A percentile compares a stretch with the other conserved stretches of the same genome.
Conservation (phyloP, 2,797 vertebrate species). For the Molossus molossus region DNA sequence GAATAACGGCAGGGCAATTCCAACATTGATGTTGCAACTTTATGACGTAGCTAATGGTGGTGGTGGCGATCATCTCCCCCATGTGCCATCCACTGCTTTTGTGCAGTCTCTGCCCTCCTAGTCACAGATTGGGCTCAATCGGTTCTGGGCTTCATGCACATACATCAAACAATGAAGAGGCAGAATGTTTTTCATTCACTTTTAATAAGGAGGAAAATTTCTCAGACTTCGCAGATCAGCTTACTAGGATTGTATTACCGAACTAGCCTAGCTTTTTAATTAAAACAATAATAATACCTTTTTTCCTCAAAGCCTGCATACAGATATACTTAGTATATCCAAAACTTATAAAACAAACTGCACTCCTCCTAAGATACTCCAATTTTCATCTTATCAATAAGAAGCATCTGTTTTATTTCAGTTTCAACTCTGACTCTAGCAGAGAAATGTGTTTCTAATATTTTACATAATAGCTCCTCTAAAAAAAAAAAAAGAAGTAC, state of each 20-base stretch:
- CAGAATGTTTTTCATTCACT: conserved; percentile 16
- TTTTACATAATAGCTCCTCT: not conserved
- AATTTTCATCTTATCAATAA: conserved; percentile 36
- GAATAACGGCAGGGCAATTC: not conserved
- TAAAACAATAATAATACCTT: not conserved
- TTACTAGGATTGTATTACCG: not conserved
- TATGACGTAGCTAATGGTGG: not conserved
- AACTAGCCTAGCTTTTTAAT: not conserved
- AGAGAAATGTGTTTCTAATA: conserved; percentile 68
- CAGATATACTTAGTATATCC: not conserved
- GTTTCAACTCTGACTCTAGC: conserved; percentile 49
- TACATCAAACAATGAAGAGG: not conserved
- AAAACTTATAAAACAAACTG: not conserved
- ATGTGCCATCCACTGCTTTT: not conserved
- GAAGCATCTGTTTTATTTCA: conserved; percentile 69
- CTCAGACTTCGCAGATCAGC: not conserved
- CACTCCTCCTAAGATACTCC: not conserved
- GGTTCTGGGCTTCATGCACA: not conserved
- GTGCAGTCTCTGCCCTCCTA: not conserved
- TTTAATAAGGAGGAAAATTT: not conserved
- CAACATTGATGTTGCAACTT: not conserved
- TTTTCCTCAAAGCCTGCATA: not conserved
- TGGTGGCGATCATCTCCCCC: not conserved
- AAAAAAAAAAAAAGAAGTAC: conserved; percentile 62
- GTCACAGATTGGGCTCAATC: not conserved